Evolutionary conservation across 2,113 vertebrate genomes (phyloP).

Genomic region (Sinocyclocheilus anophthalmus): DNA sequence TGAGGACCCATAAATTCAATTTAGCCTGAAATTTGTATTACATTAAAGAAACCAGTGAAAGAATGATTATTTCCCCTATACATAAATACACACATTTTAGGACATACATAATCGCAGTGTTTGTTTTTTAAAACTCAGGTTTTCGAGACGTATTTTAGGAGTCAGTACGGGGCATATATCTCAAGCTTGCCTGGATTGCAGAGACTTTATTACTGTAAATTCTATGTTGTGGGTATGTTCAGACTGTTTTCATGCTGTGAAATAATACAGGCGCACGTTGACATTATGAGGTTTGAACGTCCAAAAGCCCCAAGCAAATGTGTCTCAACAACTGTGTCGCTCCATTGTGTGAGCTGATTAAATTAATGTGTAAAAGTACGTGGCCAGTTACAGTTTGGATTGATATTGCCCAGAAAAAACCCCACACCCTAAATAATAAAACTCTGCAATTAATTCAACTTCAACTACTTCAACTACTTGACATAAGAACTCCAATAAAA

Average conservation of each 20-base stretch:
- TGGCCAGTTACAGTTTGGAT: neutral
- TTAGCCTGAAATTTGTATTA: constrained; percentile 67
- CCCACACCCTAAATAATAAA: neutral
- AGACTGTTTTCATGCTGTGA: constrained; percentile 56
- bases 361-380: constrained; percentile 3
- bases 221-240: constrained; percentile 41
- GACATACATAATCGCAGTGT: constrained; percentile 61
- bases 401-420: neutral
- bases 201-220: constrained; percentile 57
- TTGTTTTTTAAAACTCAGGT: constrained; percentile 66
- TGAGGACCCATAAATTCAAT: constrained; percentile 63
- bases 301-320: neutral
- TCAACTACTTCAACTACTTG: neutral
- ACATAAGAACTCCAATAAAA: too few relatives aligned
- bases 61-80: constrained; percentile 65
- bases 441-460: neutral
- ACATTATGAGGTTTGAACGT: constrained; percentile 12
- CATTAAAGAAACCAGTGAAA: constrained; percentile 71
- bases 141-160: constrained; percentile 52
- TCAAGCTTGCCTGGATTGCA: constrained; percentile 49
- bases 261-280: constrained; percentile 28
- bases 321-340: neutral
- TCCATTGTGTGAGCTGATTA: constrained; percentile 1
- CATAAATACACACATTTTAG: constrained; percentile 68
- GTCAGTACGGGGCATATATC: constrained; percentile 52